Evolutionary conservation across 2,113 vertebrate genomes (phyloP).

Genomic region (Poeciliopsis retropinna): DNA sequence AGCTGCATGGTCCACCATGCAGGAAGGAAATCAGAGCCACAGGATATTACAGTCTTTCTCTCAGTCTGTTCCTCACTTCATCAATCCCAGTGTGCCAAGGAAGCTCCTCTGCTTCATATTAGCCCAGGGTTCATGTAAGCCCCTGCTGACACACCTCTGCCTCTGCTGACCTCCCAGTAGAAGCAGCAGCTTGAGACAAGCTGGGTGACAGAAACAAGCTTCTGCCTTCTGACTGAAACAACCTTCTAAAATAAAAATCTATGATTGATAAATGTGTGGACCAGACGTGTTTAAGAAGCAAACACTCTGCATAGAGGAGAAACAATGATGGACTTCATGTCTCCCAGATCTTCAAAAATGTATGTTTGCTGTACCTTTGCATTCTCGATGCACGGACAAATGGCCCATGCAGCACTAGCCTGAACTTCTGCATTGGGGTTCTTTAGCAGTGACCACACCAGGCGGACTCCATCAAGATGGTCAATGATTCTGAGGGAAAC

Average conservation of each 20-base stretch:
- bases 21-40: conserved; percentile 62
- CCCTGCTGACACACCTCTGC: conserved; percentile 59
- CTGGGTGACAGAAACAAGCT: conserved; percentile 44
- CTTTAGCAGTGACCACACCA: conserved; percentile 94
- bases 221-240: conserved; percentile 32
- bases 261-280: conserved; percentile 18
- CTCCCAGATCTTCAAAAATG: background rate
- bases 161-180: conserved; percentile 61
- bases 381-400: conserved; percentile 94
- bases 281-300: conserved; percentile 9
- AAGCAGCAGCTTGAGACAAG: conserved; percentile 43
- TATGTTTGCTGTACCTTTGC: conserved; percentile 85
- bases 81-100: conserved; percentile 59
- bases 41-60: conserved; percentile 75
- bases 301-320: background rate
- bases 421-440: conserved; percentile 90
- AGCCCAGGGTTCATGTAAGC: conserved; percentile 68
- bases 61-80: conserved; percentile 51
- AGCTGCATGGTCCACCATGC: conserved; percentile 19
- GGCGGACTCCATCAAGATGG: conserved; percentile 89
- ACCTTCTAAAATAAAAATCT: conserved; percentile 30
- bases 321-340: conserved; percentile 17
- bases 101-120: conserved; percentile 72
- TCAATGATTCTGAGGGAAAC: conserved; percentile 86
- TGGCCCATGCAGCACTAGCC: conserved; percentile 92